These are phyloP conservation scores for Sander vitreus DNA, from an alignment of 2,113 vertebrate species.

Conservation along the genomic window DNA sequence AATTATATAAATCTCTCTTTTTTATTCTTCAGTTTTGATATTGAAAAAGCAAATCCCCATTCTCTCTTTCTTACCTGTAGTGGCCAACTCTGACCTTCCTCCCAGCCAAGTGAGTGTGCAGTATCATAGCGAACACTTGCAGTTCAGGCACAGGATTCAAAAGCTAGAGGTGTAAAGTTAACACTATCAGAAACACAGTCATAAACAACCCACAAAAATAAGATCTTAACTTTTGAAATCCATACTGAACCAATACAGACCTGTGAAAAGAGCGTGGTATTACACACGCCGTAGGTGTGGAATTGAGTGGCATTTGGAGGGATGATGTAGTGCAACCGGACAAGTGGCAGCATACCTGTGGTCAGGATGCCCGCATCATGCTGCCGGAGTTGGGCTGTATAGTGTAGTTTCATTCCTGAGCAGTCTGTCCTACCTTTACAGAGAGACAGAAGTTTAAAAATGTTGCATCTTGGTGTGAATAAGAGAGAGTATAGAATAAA, in stretches of 20 bases:
- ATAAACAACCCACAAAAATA: not conserved
- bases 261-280: slow-evolving; percentile 82
- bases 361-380: slow-evolving; percentile 83
- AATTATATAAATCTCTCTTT: not conserved
- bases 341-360: slow-evolving; percentile 65
- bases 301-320: slow-evolving; percentile 85
- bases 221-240: not conserved
- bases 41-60: not conserved
- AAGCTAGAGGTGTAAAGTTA: slow-evolving; percentile 71
- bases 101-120: slow-evolving; percentile 88
- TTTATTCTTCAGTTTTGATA: not conserved
- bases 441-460: not conserved
- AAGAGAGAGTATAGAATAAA: not conserved
- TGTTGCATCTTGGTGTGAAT: not conserved
- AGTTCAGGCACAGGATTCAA: slow-evolving; percentile 77
- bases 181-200: not conserved
- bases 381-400: slow-evolving; percentile 76
- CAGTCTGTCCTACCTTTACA: slow-evolving; percentile 81
- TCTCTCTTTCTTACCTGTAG: slow-evolving; percentile 79
- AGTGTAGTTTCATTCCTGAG: slow-evolving; percentile 85
- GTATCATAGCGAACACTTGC: slow-evolving; percentile 79
- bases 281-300: slow-evolving; percentile 83
- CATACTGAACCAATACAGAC: slow-evolving; percentile 63
- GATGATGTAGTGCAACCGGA: slow-evolving; percentile 69
- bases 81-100: slow-evolving; percentile 82